These are phyloP conservation scores for Peromyscus eremicus DNA, from an alignment of 2,797 vertebrate genomes.

Conservation along the genomic window DNA sequence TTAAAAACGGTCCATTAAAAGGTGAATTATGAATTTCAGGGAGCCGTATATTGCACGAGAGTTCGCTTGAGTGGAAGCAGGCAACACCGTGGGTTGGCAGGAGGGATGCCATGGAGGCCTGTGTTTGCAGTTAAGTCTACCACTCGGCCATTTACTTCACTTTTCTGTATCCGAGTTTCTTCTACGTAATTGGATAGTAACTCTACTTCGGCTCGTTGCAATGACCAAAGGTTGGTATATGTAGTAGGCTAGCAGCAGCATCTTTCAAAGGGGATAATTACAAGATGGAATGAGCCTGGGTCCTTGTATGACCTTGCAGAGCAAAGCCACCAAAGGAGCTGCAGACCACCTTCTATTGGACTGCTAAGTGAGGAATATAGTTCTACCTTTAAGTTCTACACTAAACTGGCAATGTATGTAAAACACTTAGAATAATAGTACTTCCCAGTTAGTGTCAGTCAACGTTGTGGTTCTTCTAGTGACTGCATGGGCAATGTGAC, in stretches of 20 bases:
- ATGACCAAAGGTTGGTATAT: neutral
- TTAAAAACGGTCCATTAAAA: neutral
- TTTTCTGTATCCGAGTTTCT: neutral
- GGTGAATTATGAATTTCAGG: neutral
- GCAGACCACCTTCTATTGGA: too few species aligned
- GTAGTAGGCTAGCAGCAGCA: neutral
- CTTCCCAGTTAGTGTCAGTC: neutral
- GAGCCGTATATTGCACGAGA: accelerated
- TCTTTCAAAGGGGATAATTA: neutral
- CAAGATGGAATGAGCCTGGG: neutral
- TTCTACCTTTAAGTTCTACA: neutral
- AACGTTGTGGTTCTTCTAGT: neutral
- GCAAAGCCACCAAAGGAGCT: neutral
- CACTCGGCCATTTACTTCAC: neutral
- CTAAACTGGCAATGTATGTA: neutral
- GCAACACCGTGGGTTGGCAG: too few species aligned
- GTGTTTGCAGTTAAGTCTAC: neutral
- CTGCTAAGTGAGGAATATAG: neutral
- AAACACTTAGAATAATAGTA: neutral
- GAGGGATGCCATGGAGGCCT: neutral
- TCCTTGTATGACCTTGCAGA: neutral
- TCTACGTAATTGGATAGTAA: neutral
- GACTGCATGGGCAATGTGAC: neutral
- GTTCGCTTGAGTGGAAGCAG: neutral
- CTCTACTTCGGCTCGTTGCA: neutral